Evolutionary conservation across 2,888 invertebrate genomes (phyloP), one percentile per base, ranked within the genome.

Genomic region (Panopea generosa): DNA sequence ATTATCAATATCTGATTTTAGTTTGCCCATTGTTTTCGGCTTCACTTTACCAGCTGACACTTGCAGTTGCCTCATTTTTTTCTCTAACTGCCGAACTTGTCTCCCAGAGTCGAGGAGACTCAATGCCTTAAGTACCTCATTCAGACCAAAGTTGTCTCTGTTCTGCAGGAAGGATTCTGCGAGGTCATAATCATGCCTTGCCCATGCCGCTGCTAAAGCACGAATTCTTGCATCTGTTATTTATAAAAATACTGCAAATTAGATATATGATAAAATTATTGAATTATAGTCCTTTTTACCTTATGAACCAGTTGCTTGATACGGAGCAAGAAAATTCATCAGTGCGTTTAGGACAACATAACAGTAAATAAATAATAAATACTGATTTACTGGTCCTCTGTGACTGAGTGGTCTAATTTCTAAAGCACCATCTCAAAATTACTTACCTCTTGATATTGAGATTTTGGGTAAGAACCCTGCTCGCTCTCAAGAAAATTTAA

Each of bases 1-100:
- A 72, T 91, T 91, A 62, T 92, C 88, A 24, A 91, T 90, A 53
- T 89, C 87, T 29, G 87, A 87, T 77, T 91, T 92, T 49, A 91
- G 57, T 69, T 89, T 90, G 16, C 89, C 89, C 33, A 91, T 53
- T n/a, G 86, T 90, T n/a, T 76, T 81, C 0, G 87, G 84, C 6
- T 77, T 85, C 50, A 88, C 86, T 69, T 91, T 90, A 16, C 77
- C 82, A 2, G 76, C 82, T 18, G 89, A 88, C 27, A 88, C 72
- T 72, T 91, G 87, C 20, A 91, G 63, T 33, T 79, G 68, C 55
- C 87, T 88, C 67, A 91, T 60, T 60, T 88, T 89, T 79, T 91
- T 92, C 77, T 92, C 91, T n/a, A 88, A 69, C 2, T 86, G 87
- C 45, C 90, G 73, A 9, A 88, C 84, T 1, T 90, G 88, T 63